Conservation (phyloP, 1,140 invertebrate species). For the Agrypnia vestita region DNA sequence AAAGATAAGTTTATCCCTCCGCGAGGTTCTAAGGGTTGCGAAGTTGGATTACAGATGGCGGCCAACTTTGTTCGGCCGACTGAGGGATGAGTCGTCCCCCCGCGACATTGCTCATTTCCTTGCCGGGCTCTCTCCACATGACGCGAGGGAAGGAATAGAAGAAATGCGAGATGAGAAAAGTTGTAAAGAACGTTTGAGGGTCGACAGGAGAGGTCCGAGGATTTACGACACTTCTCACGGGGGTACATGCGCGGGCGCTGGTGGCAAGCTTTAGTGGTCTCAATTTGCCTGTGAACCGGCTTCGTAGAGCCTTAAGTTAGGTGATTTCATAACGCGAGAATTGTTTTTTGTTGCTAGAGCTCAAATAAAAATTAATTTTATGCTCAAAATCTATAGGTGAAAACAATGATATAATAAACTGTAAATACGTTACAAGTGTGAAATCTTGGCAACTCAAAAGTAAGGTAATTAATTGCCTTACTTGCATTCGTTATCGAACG, state of each 20-base stretch:
- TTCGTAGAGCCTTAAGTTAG: too few species aligned
- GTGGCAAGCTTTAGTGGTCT: too few species aligned
- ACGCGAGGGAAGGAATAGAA: constrained; percentile 34
- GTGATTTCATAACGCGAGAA: too few species aligned
- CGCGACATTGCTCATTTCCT: constrained; percentile 56
- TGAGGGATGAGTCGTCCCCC: constrained; percentile 47
- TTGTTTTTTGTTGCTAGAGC: too few species aligned
- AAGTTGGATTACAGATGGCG: constrained; percentile 32
- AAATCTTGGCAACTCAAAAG: too few species aligned
- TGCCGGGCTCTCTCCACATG: constrained; percentile 42
- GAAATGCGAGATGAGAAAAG: constrained; percentile 55
- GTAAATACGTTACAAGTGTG: too few species aligned
- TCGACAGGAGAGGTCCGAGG: constrained; percentile 1
- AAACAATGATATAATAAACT: too few species aligned
- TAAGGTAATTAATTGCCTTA: too few species aligned
- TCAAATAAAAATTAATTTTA: too few species aligned
- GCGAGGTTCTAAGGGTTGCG: background rate
- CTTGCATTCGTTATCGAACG: too few species aligned
- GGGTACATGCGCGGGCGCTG: background rate
- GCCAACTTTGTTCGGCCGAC: constrained; percentile 48
- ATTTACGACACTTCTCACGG: constrained; percentile 1
- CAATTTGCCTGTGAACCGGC: too few species aligned
- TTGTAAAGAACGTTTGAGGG: constrained; percentile 46
- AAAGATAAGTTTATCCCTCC: constrained; percentile 21
- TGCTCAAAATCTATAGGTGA: too few species aligned